These are phyloP conservation scores for Panthera leo DNA, from an alignment of 2,113 vertebrate genomes.

Conservation along the genomic window DNA sequence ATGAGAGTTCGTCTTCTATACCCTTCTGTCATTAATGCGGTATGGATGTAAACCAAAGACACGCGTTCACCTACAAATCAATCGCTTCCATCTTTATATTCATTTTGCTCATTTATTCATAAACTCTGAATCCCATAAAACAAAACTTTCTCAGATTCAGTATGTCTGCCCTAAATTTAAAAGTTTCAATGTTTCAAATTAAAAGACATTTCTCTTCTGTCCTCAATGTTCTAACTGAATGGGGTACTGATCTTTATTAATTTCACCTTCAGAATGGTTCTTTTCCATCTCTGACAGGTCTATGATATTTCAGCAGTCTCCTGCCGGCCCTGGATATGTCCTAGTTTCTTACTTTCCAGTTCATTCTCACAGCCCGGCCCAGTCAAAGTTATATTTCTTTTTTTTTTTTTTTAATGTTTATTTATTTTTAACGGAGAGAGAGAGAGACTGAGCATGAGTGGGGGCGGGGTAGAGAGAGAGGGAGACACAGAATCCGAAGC, in stretches of 20 bases:
- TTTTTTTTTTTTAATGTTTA: too few species aligned
- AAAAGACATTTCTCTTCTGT: not conserved
- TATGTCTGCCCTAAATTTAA: not conserved
- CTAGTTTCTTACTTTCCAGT: not conserved
- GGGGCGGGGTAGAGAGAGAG: too few species aligned
- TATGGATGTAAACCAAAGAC: not conserved
- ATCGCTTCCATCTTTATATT: not conserved
- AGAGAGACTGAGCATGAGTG: too few species aligned
- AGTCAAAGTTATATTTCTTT: not conserved
- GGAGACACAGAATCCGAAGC: too few species aligned
- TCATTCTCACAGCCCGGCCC: fast-evolving
- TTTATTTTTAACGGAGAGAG: too few species aligned
- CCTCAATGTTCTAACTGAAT: not conserved
- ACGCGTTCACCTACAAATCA: not conserved
- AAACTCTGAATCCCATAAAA: not conserved
- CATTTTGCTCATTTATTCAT: not conserved
- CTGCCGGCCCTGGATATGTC: not conserved
- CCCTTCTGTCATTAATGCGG: not conserved
- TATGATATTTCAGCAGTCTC: not conserved
- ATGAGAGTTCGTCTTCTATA: not conserved
- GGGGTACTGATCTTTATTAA: too few species aligned
- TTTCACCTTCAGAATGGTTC: not conserved
- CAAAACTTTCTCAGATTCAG: not conserved
- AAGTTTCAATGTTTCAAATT: not conserved
- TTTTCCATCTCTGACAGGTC: not conserved